A percentile compares a stretch with the other conserved stretches of the same genome.
Conservation (phyloP, 2,888 invertebrate genomes). For the Thymelicus sylvestris region DNA sequence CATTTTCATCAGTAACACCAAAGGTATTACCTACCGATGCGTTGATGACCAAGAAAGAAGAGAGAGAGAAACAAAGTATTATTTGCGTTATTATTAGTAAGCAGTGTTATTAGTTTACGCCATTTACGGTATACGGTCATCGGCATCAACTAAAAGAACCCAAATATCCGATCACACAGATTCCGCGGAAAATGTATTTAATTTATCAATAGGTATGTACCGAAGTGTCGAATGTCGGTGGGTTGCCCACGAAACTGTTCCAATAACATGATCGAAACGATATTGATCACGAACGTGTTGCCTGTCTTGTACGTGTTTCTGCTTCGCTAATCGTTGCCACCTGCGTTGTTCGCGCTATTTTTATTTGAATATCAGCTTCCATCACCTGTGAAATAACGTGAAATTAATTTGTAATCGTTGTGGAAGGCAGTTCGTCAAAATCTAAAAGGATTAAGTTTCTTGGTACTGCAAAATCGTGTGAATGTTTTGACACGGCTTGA, state of each 20-base stretch:
- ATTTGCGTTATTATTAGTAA: too few species aligned
- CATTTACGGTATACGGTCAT: too few species aligned
- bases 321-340: constrained; percentile 28
- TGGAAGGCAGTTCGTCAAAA: constrained; percentile 27
- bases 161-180: background rate
- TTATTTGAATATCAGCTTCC: constrained; percentile 30
- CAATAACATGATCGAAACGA: background rate
- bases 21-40: too few species aligned
- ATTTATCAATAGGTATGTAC: constrained; percentile 1
- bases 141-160: too few species aligned
- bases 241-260: constrained; percentile 2
- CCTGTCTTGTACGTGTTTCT: constrained; percentile 37
- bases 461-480: constrained; percentile 18
- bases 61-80: too few species aligned
- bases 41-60: too few species aligned
- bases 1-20: too few species aligned
- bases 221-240: constrained; percentile 2
- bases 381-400: constrained; percentile 19
- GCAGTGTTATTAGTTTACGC: too few species aligned
- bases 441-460: constrained; percentile 33
- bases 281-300: constrained; percentile 34
- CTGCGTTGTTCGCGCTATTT: constrained; percentile 30
- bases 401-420: constrained; percentile 7
- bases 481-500: constrained; percentile 26
- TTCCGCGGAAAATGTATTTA: background rate